phyloP scores from a whole-genome alignment of 2,888 invertebrate species.

The Pterostichus niger region DNA sequence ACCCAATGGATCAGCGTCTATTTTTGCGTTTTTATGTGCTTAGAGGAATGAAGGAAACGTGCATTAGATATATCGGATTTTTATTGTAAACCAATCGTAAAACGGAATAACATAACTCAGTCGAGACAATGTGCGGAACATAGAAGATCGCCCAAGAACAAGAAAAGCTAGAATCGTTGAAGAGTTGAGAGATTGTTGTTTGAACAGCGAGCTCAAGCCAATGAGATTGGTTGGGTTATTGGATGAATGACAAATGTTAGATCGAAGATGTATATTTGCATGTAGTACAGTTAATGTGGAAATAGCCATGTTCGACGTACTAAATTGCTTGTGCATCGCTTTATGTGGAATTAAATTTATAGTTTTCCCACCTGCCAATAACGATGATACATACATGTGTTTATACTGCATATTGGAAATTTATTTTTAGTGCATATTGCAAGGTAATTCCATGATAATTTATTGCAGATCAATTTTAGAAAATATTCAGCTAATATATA shows the following conservation, averaged over 20 bases:
- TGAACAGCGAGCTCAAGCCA: slow-evolving; percentile 9
- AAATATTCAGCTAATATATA: neutral
- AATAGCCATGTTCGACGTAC: neutral
- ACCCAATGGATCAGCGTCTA: slow-evolving; percentile 11
- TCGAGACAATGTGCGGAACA: neutral
- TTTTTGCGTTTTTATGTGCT: slow-evolving; percentile 14
- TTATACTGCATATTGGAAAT: slow-evolving; percentile 23
- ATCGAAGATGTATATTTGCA: neutral
- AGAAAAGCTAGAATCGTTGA: neutral
- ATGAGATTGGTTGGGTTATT: neutral
- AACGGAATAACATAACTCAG: slow-evolving; percentile 31
- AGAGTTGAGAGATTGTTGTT: slow-evolving; percentile 12
- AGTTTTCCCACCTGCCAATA: slow-evolving; percentile 38
- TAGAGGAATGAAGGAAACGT: slow-evolving; percentile 11
- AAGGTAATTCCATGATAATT: neutral
- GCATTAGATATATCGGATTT: slow-evolving; percentile 33
- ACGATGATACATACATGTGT: neutral
- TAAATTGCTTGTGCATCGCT: slow-evolving; percentile 23
- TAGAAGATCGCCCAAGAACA: neutral
- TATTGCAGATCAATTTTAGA: neutral
- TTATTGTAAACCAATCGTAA: slow-evolving; percentile 47
- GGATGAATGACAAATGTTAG: slow-evolving; percentile 12
- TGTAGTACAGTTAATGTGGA: slow-evolving; percentile 14
- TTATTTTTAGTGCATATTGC: slow-evolving; percentile 13
- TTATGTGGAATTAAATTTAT: slow-evolving; percentile 20